Conservation (phyloP, 1,140 invertebrate genomes). For the Eciton burchellii region DNA sequence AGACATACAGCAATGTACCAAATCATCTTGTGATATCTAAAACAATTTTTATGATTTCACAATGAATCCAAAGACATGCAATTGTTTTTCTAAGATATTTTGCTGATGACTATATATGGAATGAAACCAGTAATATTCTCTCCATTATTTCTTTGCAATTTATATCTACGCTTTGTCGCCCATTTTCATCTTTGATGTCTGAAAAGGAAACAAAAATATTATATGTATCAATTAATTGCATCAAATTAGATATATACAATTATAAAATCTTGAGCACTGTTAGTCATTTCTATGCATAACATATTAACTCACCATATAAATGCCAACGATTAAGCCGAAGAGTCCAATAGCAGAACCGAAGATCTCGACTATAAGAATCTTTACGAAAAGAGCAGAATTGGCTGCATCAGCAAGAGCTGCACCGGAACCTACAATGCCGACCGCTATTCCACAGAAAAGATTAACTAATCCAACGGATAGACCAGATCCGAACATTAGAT, state of each 20-base stretch:
- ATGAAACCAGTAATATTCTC: constrained; percentile 53
- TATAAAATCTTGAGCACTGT: no score
- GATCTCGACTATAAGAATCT: constrained; percentile 99
- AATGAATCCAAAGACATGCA: constrained; percentile 26
- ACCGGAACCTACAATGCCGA: constrained; percentile 98
- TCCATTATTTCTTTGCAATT: background rate
- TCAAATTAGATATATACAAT: no score
- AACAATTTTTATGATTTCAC: constrained; percentile 16
- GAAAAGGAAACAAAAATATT: constrained; percentile 51
- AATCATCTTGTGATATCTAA: constrained; percentile 18
- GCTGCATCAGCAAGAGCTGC: constrained; percentile 98
- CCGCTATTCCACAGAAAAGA: constrained; percentile 97
- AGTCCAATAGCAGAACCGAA: constrained; percentile 99
- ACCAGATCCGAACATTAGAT: constrained; percentile 98
- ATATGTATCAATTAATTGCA: no score
- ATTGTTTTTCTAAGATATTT: background rate
- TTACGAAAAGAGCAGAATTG: constrained; percentile 97
- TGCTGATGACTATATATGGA: constrained; percentile 58
- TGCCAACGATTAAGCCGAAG: constrained; percentile 99
- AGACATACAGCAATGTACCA: constrained; percentile 33
- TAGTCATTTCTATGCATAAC: background rate
- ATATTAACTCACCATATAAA: constrained; percentile 90
- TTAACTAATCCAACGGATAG: constrained; percentile 97
- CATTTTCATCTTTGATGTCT: constrained; percentile 88
- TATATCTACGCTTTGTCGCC: constrained; percentile 83